Conservation (phyloP, 2,888 invertebrate genomes). For the Cyaniris semiargus region DNA sequence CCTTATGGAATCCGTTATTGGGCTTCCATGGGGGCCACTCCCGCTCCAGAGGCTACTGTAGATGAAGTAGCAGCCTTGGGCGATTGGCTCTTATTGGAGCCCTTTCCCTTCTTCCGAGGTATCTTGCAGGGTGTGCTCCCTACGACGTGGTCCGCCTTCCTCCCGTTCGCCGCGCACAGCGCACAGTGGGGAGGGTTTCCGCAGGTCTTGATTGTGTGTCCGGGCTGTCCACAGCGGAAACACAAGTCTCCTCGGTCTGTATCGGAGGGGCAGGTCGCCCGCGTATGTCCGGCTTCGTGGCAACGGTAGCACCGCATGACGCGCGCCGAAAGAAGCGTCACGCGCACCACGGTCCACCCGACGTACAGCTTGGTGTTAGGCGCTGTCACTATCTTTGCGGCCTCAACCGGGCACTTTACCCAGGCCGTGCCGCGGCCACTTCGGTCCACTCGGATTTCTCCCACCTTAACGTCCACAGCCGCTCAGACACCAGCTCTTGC, state of each 20-base stretch:
- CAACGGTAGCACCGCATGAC: slow-evolving; percentile 11
- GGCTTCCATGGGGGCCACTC: too few relatives aligned
- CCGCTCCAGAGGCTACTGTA: too few relatives aligned
- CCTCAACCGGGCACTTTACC: neutral
- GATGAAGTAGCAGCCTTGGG: too few relatives aligned
- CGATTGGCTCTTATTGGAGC: too few relatives aligned
- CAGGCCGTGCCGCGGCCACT: neutral
- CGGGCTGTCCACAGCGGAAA: neutral
- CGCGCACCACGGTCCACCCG: neutral
- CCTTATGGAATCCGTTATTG: too few relatives aligned
- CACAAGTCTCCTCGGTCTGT: neutral
- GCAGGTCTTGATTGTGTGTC: neutral
- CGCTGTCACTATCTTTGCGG: neutral
- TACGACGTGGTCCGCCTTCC: too few relatives aligned
- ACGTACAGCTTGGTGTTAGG: neutral
- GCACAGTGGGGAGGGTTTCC: too few relatives aligned
- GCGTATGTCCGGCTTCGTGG: neutral
- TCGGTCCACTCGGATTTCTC: neutral
- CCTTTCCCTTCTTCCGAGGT: too few relatives aligned
- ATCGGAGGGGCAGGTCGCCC: neutral
- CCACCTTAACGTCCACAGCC: neutral
- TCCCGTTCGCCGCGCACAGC: too few relatives aligned
- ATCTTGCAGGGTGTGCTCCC: too few relatives aligned
- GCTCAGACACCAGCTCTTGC: neutral
- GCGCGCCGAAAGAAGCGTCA: neutral